Evolutionary conservation across 2,113 vertebrate genomes (phyloP), one percentile per base, ranked within the genome.

Genomic region (Oreochromis spilurus): DNA sequence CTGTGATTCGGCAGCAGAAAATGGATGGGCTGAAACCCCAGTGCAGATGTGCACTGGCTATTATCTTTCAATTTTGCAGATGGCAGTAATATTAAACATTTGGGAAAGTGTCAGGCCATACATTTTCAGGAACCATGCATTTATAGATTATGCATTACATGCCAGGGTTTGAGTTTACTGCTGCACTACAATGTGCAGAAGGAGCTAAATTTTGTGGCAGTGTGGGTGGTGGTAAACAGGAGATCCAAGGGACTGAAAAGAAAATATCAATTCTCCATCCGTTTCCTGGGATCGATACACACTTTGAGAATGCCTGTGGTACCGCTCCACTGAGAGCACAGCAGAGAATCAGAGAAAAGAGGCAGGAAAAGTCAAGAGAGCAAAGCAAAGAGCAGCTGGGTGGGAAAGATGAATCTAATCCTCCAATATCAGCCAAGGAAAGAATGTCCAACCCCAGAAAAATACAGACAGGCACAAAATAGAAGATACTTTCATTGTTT

Each of bases 231-330:
- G 72, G 26, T 77, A 45, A 77, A 34, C 26, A 77, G 72, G 72
- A 77, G 24, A 19, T 50, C 24, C 24, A 45, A 31, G 43, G 43
- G 43, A 77, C 26, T 34, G 17, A 26, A 67, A 62, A 67, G 60
- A 89, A 91, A 88, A 87, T 88, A 87, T 90, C 60, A 50, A 92
- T 93, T 84, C 91, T 67, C 72, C 84, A 57, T 93, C 82, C 13
- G 72, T 83, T 94, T 83, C 77, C 81, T 70, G 13, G 40, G 85
- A 93, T 95, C 93, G 88, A 95, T 93, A 92, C 67, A 31, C 60
- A 50, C 78, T 91, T 84, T 88, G 75, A 75, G 52, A 84, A 29
- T 6, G 34, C 52, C 77, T 60, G 12, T 48, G 10, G 7, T 78
- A 84, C 79, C 31, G 85, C 81, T 82, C 62, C 60, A 38, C 79